Base-by-base conservation (phyloP, 2,888 invertebrate genomes). In the Parapristionchus giblindavisi region DNA sequence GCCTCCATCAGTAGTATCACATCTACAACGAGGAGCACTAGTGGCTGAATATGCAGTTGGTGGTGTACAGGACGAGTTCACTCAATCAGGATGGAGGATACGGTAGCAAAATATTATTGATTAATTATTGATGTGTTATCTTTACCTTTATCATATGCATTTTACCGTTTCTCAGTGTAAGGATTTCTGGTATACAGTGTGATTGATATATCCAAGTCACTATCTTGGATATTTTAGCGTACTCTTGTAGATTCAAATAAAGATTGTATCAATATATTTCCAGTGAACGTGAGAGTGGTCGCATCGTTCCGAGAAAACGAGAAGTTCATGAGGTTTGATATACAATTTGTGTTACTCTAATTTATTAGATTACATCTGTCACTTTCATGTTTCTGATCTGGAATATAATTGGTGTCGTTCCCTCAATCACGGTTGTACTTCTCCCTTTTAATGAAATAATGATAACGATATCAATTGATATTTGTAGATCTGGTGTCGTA, bases 401-500 rank as follows among this genome's bases (percentile, higher is more conserved):
- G n/a, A n/a, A n/a, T n/a, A n/a, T n/a, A n/a, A n/a, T n/a, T n/a
- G n/a, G n/a, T n/a, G n/a, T n/a, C n/a, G n/a, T n/a, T n/a, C n/a
- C n/a, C n/a, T n/a, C n/a, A n/a, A n/a, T n/a, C n/a, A n/a, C n/a
- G n/a, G n/a, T n/a, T n/a, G n/a, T n/a, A n/a, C n/a, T n/a, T n/a
- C n/a, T n/a, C n/a, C n/a, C n/a, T n/a, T n/a, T n/a, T n/a, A n/a
- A n/a, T n/a, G n/a, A n/a, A n/a, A n/a, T n/a, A n/a, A n/a, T n/a
- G n/a, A n/a, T n/a, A n/a, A n/a, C n/a, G n/a, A n/a, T n/a, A n/a
- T n/a, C n/a, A n/a, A n/a, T n/a, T n/a, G n/a, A n/a, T n/a, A 61
- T 34, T 54, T 70, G 2, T 56, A 71, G 70, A 54, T 71, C 56
- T 71, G 70, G 70, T 1, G 27, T 40, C 70, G 48, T 2, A 56